These are phyloP conservation scores for Threskiornis aethiopicus DNA, from an alignment of 2,797 vertebrate genomes.

Conservation along the genomic window DNA sequence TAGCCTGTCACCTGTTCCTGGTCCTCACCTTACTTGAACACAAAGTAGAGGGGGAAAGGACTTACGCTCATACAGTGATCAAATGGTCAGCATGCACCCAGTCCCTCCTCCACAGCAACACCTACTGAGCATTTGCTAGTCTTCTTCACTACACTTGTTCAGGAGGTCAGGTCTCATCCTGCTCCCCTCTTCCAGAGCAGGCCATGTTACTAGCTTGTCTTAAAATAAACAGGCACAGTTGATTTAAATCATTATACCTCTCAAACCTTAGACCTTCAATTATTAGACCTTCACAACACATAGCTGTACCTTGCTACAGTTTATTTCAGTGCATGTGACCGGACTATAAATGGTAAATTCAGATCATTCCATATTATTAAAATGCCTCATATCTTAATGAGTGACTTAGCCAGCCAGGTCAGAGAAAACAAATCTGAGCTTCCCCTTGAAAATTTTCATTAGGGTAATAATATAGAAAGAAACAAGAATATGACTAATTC, in stretches of 20 bases:
- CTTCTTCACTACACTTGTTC: background rate
- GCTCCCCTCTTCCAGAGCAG: background rate
- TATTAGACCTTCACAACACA: background rate
- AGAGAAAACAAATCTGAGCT: background rate
- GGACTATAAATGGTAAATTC: background rate
- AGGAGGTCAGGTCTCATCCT: background rate
- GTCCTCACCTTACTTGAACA: background rate
- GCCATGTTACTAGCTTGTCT: background rate
- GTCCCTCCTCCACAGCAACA: background rate
- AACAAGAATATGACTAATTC: background rate
- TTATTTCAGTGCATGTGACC: background rate
- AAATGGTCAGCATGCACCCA: background rate
- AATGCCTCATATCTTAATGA: background rate
- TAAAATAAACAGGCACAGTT: background rate
- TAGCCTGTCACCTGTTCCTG: background rate
- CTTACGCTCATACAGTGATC: accelerated
- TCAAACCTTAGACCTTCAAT: background rate
- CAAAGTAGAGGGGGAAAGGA: background rate
- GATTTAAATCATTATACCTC: background rate
- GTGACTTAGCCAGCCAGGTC: background rate
- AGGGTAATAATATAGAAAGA: background rate
- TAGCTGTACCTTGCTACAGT: background rate
- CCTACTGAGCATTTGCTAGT: background rate
- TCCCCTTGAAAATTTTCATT: background rate
- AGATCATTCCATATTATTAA: background rate